These are phyloP conservation scores for Psittacula derbiana DNA, from an alignment of 2,797 vertebrate species.

Conservation along the genomic window DNA sequence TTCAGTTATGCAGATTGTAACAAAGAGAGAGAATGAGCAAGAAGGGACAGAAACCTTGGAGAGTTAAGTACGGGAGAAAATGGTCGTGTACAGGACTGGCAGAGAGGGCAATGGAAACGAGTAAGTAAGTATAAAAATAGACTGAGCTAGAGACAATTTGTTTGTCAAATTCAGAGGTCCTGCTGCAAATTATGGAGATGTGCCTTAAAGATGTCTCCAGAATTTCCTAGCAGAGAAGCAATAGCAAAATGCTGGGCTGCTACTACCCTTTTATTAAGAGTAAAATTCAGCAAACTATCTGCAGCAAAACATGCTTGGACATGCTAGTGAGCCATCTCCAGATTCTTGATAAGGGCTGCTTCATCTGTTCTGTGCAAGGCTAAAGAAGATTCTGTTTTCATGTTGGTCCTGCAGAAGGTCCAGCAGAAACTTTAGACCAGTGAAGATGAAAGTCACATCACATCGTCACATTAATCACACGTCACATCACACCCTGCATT, in stretches of 20 bases:
- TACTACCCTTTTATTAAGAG: neutral
- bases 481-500: neutral
- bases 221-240: neutral
- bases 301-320: neutral
- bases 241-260: neutral
- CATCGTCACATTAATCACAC: neutral
- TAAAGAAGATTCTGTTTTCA: neutral
- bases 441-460: neutral
- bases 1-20: neutral
- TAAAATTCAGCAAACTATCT: neutral
- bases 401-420: neutral
- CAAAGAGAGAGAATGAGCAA: neutral
- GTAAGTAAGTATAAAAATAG: neutral
- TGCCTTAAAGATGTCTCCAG: neutral
- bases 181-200: neutral
- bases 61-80: neutral
- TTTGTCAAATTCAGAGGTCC: neutral
- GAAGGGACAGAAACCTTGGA: neutral
- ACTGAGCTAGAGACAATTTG: neutral
- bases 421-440: neutral
- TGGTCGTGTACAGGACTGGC: neutral
- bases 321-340: neutral
- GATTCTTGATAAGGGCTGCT: neutral
- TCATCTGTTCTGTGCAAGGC: neutral
- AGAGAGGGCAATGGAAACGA: neutral